Percentiles rank a stretch among this genome's conserved stretches.
These are phyloP conservation scores for Neosilurus mollespiculum DNA, from an alignment of 2,797 vertebrate species.

Conservation along the genomic window DNA sequence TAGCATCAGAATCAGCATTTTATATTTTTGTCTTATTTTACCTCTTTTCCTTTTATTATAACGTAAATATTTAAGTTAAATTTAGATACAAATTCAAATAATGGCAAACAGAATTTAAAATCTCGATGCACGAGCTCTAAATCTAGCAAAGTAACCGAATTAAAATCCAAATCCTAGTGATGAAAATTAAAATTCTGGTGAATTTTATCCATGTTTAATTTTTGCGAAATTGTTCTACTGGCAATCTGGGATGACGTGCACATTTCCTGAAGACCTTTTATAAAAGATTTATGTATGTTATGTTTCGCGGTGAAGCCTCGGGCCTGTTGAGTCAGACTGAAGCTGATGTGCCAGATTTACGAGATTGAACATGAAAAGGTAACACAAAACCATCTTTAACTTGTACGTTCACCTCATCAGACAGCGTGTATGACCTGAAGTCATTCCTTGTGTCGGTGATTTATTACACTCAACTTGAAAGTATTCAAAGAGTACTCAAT, in stretches of 20 bases:
- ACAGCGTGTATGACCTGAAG: background rate
- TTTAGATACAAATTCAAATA: background rate
- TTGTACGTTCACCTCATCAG: background rate
- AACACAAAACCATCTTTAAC: background rate
- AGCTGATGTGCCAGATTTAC: constrained; percentile 11
- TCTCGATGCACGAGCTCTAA: too few species aligned
- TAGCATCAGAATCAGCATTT: background rate
- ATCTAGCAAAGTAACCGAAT: background rate
- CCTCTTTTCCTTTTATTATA: too few species aligned
- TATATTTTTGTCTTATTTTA: background rate
- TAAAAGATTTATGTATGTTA: background rate
- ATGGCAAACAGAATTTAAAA: background rate
- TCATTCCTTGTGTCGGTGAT: background rate
- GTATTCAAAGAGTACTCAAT: background rate
- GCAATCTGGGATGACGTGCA: background rate
- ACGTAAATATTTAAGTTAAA: background rate
- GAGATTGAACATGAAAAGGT: background rate
- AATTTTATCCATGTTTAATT: background rate
- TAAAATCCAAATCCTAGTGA: background rate
- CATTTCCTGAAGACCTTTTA: background rate
- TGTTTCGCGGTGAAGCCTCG: constrained; percentile 10
- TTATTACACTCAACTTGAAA: background rate
- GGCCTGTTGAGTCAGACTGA: constrained; percentile 2
- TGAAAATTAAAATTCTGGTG: background rate
- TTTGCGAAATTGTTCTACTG: background rate